phyloP scores from a whole-genome alignment of 2,797 vertebrate genomes.

The Spheniscus humboldti region DNA sequence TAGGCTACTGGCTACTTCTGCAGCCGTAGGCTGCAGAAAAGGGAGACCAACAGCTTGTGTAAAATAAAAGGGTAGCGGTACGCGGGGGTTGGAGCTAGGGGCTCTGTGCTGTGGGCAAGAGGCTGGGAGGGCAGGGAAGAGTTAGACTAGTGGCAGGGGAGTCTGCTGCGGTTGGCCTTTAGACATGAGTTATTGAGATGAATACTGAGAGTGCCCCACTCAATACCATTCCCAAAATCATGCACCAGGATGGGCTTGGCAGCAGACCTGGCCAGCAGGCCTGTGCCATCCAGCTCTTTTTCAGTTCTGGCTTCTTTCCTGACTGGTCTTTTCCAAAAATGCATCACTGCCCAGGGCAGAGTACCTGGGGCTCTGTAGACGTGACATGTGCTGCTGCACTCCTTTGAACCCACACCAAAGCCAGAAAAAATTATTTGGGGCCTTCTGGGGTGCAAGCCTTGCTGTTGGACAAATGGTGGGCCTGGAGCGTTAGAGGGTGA shows the following conservation, averaged over 20 bases:
- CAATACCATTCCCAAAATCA: background rate
- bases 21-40: background rate
- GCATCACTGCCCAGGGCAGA: background rate
- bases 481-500: background rate
- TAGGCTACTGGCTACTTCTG: no score
- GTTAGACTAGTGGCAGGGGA: background rate
- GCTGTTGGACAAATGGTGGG: background rate
- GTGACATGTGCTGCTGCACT: fast-evolving
- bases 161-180: background rate
- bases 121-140: background rate
- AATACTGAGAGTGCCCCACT: background rate
- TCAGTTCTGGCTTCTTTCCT: background rate
- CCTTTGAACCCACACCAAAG: background rate
- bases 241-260: background rate
- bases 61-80: background rate
- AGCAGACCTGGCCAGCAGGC: background rate
- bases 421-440: background rate
- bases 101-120: background rate
- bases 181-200: background rate
- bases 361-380: background rate
- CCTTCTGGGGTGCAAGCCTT: background rate
- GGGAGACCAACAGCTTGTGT: background rate
- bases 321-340: background rate
- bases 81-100: fast-evolving
- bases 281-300: background rate